Base-by-base conservation (phyloP, 2,113 vertebrate species). In the Balaeniceps rex region DNA sequence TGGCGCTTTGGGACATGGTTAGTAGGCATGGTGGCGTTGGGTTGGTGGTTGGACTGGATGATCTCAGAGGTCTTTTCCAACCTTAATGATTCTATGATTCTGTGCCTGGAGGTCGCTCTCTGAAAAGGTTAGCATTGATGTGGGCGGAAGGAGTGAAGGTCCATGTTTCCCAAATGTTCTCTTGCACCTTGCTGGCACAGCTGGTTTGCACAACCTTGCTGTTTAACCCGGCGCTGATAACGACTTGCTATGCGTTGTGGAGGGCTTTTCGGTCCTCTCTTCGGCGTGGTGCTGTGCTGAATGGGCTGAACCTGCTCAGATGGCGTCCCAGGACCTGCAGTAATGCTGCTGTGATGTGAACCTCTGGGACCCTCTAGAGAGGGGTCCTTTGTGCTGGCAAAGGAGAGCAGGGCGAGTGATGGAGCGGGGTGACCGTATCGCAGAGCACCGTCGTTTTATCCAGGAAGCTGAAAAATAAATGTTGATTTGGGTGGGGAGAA, bases 391-490 rank as follows among this genome's bases (percentile, higher is more conserved):
- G 7, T 58, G 33, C 19, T 54, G 74, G 58, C 26, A 4, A 52
- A 60, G 75, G 52, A 78, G 64, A 34, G 11, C 46, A 74, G 49
- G 66, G 70, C 25, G 58, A 88, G 52, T 12, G 40, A 31, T 66
- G 51, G 26, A 14, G 25, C 5, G 22, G 14, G 23, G 21, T 19
- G 66, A 52, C 12, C 1, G 0, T 0, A 10, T 9, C 14, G 31
- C 74, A 74, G 60, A 63, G 60, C 19, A 8, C 16, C 2, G 3
- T 57, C 10, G 1, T 5, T 11, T 29, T 71, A 16, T 38, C 70
- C 55, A 52, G 91, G 68, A 31, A 42, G 65, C 46, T 47, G 72
- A 86, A 96, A 97, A 88, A 49, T 18, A 85, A 80, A 70, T n/a
- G 78, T 51, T 70, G 79, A 11, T 57, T 44, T 51, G 60, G 60